phyloP scores from a whole-genome alignment of 2,888 invertebrate species.

The Punctoribates punctum region DNA sequence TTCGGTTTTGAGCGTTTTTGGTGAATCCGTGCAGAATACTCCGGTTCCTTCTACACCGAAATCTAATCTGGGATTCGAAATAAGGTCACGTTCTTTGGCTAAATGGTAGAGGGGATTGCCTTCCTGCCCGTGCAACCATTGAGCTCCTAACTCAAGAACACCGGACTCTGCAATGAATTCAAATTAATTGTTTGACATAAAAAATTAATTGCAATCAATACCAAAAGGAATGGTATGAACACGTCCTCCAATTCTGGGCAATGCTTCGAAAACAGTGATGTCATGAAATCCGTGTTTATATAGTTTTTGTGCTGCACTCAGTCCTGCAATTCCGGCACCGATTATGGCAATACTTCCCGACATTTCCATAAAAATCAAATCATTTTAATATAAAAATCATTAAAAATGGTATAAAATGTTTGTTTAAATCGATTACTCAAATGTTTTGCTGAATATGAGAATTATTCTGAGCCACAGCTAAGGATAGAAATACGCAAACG shows the following conservation, averaged over 20 bases:
- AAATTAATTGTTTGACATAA: neutral
- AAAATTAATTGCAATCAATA: conserved; percentile 10
- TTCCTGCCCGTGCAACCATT: conserved; percentile 87
- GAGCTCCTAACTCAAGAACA: conserved; percentile 70
- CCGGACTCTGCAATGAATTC: conserved; percentile 47
- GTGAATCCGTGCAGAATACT: conserved; percentile 48
- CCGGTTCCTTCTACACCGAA: conserved; percentile 61
- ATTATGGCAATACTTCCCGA: conserved; percentile 47
- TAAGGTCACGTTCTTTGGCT: conserved; percentile 64
- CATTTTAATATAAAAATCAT: neutral
- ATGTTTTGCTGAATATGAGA: neutral
- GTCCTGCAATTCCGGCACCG: conserved; percentile 51
- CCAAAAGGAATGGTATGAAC: conserved; percentile 54
- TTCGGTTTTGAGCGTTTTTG: conserved; percentile 52
- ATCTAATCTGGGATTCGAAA: conserved; percentile 54
- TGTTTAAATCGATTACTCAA: too few species aligned
- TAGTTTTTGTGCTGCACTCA: conserved; percentile 49
- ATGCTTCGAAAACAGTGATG: conserved; percentile 53
- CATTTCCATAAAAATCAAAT: conserved; percentile 15
- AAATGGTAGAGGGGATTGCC: conserved; percentile 84
- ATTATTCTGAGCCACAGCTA: neutral
- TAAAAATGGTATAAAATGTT: neutral
- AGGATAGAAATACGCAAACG: conserved; percentile 9
- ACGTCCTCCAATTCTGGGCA: conserved; percentile 60
- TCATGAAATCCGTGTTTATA: conserved; percentile 47